Evolutionary conservation across 1,140 invertebrate species (phyloP).

Genomic region (Lamellibrachia luymesi): DNA sequence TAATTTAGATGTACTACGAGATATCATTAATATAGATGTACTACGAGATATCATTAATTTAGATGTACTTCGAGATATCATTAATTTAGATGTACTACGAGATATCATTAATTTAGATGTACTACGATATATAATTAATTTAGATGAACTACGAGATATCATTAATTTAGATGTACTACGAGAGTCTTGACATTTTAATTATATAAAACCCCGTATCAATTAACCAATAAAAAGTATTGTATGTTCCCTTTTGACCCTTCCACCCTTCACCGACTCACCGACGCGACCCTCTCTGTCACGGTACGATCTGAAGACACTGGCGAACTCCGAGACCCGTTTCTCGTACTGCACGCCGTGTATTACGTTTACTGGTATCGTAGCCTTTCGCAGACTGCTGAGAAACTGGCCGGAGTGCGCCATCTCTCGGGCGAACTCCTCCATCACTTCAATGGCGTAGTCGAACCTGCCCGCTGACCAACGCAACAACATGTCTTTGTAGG

Average conservation of each 20-base stretch:
- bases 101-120: no score
- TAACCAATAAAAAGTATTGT: no score
- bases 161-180: no score
- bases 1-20: no score
- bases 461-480: constrained; percentile 9
- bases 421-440: constrained; percentile 16
- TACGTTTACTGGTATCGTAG: constrained; percentile 1
- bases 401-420: constrained; percentile 13
- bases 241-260: neutral
- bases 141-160: no score
- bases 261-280: neutral
- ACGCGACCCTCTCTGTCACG: constrained; percentile 11
- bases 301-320: constrained; percentile 6
- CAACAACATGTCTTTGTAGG: neutral
- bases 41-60: no score
- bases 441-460: constrained; percentile 15
- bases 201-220: no score
- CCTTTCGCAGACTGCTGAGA: constrained; percentile 13
- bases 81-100: no score
- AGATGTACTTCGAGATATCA: no score
- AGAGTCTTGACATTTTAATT: neutral
- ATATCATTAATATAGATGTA: no score
- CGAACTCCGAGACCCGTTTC: neutral
- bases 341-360: neutral
- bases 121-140: no score